A percentile compares a stretch with the other conserved stretches of the same genome.
Evolutionary conservation across 2,797 vertebrate species (phyloP).

Genomic region (Oceanodroma leucorhoa): DNA sequence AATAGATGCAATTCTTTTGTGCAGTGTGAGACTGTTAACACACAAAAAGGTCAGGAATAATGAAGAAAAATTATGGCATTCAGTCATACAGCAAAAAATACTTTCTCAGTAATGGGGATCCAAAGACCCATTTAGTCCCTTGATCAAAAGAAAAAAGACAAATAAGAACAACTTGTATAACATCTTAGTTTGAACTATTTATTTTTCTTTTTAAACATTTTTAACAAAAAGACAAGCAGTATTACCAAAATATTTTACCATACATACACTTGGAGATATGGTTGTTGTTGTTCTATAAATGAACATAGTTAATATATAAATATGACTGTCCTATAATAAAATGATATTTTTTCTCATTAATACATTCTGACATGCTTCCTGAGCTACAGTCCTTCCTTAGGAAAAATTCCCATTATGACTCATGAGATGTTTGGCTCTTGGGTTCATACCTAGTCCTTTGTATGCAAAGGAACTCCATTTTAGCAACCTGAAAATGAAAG

Average conservation of each 20-base stretch:
- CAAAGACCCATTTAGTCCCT: neutral
- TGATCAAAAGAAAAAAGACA: neutral
- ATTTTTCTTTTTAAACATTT: neutral
- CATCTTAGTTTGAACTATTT: neutral
- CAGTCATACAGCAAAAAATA: neutral
- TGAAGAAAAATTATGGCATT: constrained; percentile 1
- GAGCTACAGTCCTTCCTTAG: neutral
- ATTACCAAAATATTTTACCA: neutral
- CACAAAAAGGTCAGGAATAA: constrained; percentile 32
- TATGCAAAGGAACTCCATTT: neutral
- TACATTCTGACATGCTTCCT: neutral
- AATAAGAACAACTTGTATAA: neutral
- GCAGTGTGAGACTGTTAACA: neutral
- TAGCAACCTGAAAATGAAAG: neutral
- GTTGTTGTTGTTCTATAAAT: neutral
- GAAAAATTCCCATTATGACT: neutral
- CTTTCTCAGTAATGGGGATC: neutral
- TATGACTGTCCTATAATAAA: neutral
- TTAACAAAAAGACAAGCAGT: neutral
- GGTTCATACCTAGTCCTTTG: neutral
- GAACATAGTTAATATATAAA: neutral
- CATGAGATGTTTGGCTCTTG: neutral
- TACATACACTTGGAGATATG: neutral
- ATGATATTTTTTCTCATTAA: neutral
- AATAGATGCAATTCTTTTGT: neutral